Evolutionary conservation across 2,797 vertebrate genomes (phyloP), one percentile per base, ranked within the genome.

Genomic region (Pantherophis vulpinus): DNA sequence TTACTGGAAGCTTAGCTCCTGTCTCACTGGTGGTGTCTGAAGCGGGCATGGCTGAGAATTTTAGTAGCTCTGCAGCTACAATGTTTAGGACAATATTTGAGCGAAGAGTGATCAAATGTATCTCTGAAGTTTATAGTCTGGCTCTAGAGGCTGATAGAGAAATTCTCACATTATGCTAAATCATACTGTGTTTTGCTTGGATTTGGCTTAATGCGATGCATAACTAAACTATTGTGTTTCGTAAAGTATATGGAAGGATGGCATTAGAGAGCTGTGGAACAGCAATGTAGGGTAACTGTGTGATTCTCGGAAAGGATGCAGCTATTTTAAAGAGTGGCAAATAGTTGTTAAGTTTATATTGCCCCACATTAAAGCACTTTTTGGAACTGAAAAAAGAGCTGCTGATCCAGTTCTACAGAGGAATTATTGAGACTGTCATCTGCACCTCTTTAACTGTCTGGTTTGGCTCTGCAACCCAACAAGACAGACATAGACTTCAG

Each of bases 41-140:
- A 86, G 14, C 13, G 10, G 91, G 23, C 54, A 92, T 70, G 89
- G 59, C 55, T 87, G 92, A 90, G 92, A 93, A 91, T 58, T 87
- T 32, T 25, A 88, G 92, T n/a, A 55, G 58, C 58, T 37, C 56
- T 32, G n/a, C 42, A 59, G 7, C 51, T 89, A 25, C 60, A 29
- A 51, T 37, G 58, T 90, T 90, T 88, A 89, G 86, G 87, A 70
- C 51, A 47, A 58, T 32, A 54, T 47, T 88, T 42, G 37, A 14
- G 61, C 16, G 18, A 20, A 56, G 4, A 47, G 27, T 27, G 66
- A 83, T 90, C 54, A 61, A 61, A 79, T 66, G n/a, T 55, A 16
- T 13, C 47, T 16, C 55, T 89, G 18, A 13, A 55, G 23, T 42
- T 61, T 83, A 42, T 66, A 13, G 61, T 27, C 12, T 25, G 27